A percentile compares a stretch with the other conserved stretches of the same genome.
These are phyloP conservation scores for Diadumene lineata DNA, from an alignment of 92 coral and sea anemone species.

Conservation along the genomic window DNA sequence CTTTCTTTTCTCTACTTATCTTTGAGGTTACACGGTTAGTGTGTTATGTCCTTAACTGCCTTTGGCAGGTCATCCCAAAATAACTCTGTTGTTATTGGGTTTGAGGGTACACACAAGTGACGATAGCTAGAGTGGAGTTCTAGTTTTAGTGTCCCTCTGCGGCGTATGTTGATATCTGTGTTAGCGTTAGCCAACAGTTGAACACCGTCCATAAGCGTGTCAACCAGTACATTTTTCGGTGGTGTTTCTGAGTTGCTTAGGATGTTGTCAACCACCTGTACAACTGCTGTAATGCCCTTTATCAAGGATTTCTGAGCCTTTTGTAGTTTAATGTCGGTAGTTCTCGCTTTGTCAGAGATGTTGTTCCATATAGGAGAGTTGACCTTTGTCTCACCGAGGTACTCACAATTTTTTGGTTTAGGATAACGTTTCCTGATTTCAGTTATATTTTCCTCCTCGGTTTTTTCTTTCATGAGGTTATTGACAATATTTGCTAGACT, in stretches of 20 bases:
- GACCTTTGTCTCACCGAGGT: constrained; percentile 39
- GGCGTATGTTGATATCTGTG: constrained; percentile 45
- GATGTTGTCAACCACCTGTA: constrained; percentile 22
- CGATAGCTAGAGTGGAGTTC: constrained; percentile 54
- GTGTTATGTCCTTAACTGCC: constrained; percentile 43
- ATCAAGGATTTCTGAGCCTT: constrained; percentile 25
- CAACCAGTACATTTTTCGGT: constrained; percentile 15
- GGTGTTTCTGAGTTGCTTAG: constrained; percentile 14
- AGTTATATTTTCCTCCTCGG: constrained; percentile 24
- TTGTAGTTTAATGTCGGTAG: constrained; percentile 32
- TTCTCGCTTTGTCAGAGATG: constrained; percentile 25
- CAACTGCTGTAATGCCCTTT: constrained; percentile 27
- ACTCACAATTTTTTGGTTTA: constrained; percentile 31
- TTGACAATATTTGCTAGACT: constrained; percentile 22
- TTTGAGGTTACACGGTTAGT: background rate
- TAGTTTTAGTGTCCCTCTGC: constrained; percentile 44
- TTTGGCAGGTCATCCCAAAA: constrained; percentile 63
- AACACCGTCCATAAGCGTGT: constrained; percentile 52
- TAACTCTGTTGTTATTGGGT: constrained; percentile 51
- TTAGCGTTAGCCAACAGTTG: constrained; percentile 53
- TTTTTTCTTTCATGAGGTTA: constrained; percentile 22
- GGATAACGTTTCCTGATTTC: constrained; percentile 11
- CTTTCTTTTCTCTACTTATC: background rate
- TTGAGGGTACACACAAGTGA: constrained; percentile 52
- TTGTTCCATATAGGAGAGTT: constrained; percentile 39